Conservation (phyloP, 2,113 vertebrate genomes). For the Brachionichthys hirsutus region DNA sequence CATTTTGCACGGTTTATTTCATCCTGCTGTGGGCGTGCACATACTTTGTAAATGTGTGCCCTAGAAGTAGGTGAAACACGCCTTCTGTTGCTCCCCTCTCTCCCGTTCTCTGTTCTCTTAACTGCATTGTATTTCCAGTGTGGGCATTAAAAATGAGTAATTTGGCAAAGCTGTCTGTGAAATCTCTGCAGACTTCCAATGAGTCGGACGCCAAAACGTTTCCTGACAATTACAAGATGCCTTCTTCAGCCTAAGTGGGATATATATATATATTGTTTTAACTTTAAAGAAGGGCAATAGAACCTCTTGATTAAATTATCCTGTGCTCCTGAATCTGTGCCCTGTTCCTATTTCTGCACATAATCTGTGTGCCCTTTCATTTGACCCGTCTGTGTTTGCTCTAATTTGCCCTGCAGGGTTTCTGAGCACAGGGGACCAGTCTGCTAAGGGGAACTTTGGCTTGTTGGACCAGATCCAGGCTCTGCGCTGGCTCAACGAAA, state of each 20-base stretch:
- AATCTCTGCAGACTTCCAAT: conserved; percentile 46
- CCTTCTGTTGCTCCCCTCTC: conserved; percentile 55
- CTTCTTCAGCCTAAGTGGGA: conserved; percentile 40
- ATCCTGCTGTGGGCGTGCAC: conserved; percentile 64
- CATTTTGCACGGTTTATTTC: conserved; percentile 60
- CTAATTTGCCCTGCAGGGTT: conserved; percentile 83
- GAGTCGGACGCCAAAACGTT: conserved; percentile 46
- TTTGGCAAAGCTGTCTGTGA: conserved; percentile 52
- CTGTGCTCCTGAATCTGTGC: conserved; percentile 13
- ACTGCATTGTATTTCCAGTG: conserved; percentile 51
- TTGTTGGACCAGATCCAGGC: conserved; percentile 98
- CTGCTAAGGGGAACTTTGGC: conserved; percentile 98
- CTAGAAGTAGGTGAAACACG: conserved; percentile 66
- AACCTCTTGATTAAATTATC: conserved; percentile 12
- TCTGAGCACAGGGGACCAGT: conserved; percentile 96
- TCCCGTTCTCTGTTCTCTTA: conserved; percentile 48
- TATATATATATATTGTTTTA: no score
- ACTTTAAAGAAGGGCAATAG: background rate
- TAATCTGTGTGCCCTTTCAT: conserved; percentile 27
- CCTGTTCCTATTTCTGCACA: conserved; percentile 16
- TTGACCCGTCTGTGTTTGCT: conserved; percentile 40
- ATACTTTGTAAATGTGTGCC: conserved; percentile 59
- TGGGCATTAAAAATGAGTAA: conserved; percentile 58
- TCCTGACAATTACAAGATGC: conserved; percentile 47
- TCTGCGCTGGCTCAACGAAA: conserved; percentile 98